phyloP scores from a whole-genome alignment of 1,140 invertebrate species.

The Dysdera silvatica region DNA sequence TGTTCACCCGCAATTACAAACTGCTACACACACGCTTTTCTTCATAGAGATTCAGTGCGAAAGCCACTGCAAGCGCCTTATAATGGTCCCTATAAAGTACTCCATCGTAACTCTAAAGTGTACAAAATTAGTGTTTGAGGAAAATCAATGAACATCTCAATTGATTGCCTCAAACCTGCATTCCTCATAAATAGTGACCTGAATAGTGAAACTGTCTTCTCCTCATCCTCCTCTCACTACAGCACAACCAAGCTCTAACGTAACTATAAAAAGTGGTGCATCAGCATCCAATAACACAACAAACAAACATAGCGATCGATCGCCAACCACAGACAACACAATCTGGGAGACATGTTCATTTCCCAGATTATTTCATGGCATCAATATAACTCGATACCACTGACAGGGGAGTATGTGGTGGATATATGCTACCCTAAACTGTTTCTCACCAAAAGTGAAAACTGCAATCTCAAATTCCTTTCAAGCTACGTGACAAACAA shows the following conservation, averaged over 20 bases:
- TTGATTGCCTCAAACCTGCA: conserved; percentile 3
- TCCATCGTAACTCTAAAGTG: neutral
- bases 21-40: neutral
- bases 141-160: neutral
- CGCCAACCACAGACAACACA: neutral
- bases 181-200: too few relatives aligned
- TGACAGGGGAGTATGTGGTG: neutral
- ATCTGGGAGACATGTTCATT: neutral
- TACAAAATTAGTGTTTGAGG: neutral
- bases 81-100: neutral
- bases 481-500: too few relatives aligned
- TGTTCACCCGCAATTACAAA: neutral
- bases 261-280: neutral
- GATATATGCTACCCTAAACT: too few relatives aligned
- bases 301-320: neutral
- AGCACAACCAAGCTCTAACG: neutral
- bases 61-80: neutral
- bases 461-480: too few relatives aligned
- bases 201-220: too few relatives aligned
- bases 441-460: too few relatives aligned
- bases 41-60: neutral
- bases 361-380: too few relatives aligned
- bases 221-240: neutral
- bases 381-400: neutral
- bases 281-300: too few relatives aligned